phyloP scores from a whole-genome alignment of 1,140 invertebrate genomes.

The Branchinecta lindahli region DNA sequence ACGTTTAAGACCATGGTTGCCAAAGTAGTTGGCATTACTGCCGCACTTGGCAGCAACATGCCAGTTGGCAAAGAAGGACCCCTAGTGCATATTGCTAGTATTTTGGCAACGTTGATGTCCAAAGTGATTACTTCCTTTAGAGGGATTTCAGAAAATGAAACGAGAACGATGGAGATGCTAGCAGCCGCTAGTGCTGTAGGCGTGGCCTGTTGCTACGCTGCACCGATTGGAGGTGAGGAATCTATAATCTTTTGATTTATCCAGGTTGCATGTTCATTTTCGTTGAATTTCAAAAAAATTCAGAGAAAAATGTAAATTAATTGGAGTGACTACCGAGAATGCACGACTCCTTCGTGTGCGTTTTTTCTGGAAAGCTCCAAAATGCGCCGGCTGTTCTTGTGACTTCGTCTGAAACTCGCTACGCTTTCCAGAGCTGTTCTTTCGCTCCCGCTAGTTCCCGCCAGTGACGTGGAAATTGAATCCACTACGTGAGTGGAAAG shows the following conservation, averaged over 20 bases:
- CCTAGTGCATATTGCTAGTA: slow-evolving; percentile 92
- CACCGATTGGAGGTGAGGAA: slow-evolving; percentile 72
- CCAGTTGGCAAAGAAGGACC: slow-evolving; percentile 95
- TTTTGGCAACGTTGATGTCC: slow-evolving; percentile 78
- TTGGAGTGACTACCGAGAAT: too few species aligned
- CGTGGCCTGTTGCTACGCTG: slow-evolving; percentile 87
- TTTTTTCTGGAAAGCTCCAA: too few species aligned
- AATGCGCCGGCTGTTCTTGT: too few species aligned
- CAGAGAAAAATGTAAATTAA: too few species aligned
- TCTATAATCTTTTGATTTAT: background rate
- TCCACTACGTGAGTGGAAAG: too few species aligned
- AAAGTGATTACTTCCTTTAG: slow-evolving; percentile 86
- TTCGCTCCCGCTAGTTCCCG: too few species aligned
- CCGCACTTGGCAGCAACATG: slow-evolving; percentile 85
- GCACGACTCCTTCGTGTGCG: too few species aligned
- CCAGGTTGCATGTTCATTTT: too few species aligned
- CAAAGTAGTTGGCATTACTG: slow-evolving; percentile 90
- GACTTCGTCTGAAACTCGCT: too few species aligned
- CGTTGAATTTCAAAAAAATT: too few species aligned
- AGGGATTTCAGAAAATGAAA: slow-evolving; percentile 88
- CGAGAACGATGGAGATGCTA: slow-evolving; percentile 58
- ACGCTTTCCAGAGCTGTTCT: too few species aligned
- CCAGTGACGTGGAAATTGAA: too few species aligned
- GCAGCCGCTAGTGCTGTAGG: slow-evolving; percentile 91
- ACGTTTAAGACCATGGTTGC: slow-evolving; percentile 87